Percentiles rank a stretch among this genome's conserved stretches.
phyloP scores from a whole-genome alignment of 2,888 invertebrate species.

The Ochropleura plecta region DNA sequence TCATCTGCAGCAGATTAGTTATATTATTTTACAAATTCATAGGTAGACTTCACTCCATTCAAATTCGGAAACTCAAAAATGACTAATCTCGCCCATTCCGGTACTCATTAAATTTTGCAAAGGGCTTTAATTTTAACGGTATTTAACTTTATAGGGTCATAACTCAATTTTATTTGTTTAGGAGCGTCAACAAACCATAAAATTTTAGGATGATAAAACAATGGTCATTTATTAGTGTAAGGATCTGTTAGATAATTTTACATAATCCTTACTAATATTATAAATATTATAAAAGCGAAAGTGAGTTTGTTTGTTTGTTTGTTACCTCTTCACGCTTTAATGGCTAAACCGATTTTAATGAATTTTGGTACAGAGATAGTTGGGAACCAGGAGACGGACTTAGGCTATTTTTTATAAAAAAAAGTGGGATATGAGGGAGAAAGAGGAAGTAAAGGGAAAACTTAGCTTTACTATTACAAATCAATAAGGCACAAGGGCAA shows the following conservation, averaged over 20 bases:
- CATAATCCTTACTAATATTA: no score
- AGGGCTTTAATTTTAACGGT: conserved; percentile 56
- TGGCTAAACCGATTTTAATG: no score
- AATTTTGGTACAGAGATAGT: no score
- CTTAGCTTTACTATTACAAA: no score
- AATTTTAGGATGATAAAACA: conserved; percentile 61
- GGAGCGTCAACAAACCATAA: conserved; percentile 67
- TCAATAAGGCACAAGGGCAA: no score
- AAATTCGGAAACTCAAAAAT: conserved; percentile 26
- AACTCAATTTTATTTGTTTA: conserved; percentile 74
- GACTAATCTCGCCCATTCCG: conserved; percentile 14
- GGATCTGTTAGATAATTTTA: conserved; percentile 7
- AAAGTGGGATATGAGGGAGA: no score
- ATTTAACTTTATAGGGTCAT: conserved; percentile 71
- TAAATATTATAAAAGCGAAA: no score
- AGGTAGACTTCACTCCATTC: neutral
- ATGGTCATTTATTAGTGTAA: conserved; percentile 28
- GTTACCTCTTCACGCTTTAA: no score
- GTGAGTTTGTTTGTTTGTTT: no score
- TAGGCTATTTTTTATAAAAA: no score
- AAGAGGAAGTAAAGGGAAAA: no score
- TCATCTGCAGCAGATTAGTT: neutral
- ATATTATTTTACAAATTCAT: neutral
- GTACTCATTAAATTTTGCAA: conserved; percentile 54
- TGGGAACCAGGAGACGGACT: no score